Evolutionary conservation across 2,888 invertebrate genomes (phyloP).

Genomic region (Dermolepida albohirtum): DNA sequence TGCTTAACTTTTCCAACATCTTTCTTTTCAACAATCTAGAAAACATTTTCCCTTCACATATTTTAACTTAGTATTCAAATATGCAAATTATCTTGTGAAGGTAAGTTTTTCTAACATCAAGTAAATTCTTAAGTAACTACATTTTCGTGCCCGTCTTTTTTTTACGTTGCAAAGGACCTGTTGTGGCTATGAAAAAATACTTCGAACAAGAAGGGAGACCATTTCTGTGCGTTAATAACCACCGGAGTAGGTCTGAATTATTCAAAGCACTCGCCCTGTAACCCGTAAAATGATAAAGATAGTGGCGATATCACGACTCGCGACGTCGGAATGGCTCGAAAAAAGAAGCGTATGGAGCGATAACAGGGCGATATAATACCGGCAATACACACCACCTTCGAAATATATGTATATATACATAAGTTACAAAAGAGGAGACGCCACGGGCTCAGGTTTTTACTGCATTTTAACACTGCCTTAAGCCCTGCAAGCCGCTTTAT

Average conservation of each 20-base stretch:
- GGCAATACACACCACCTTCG: not conserved
- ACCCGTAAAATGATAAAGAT: constrained; percentile 62
- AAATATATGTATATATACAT: constrained; percentile 47
- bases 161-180: constrained; percentile 15
- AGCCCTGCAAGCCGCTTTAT: constrained; percentile 62
- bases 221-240: constrained; percentile 32
- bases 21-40: no score
- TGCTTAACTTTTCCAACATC: no score
- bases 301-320: constrained; percentile 51
- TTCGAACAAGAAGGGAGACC: constrained; percentile 1
- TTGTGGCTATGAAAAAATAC: constrained; percentile 15
- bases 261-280: constrained; percentile 29
- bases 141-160: constrained; percentile 26
- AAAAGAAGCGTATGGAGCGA: constrained; percentile 54
- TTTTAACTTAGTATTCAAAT: not conserved
- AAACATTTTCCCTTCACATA: not conserved
- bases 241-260: constrained; percentile 27
- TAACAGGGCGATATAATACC: constrained; percentile 54
- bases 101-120: constrained; percentile 14
- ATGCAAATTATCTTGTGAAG: constrained; percentile 20
- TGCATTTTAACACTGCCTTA: constrained; percentile 63
- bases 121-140: constrained; percentile 16
- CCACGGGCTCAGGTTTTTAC: constrained; percentile 62
- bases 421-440: constrained; percentile 45
- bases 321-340: constrained; percentile 47